Conservation (phyloP, 2,797 vertebrate genomes). For the Muscicapa comitata region DNA sequence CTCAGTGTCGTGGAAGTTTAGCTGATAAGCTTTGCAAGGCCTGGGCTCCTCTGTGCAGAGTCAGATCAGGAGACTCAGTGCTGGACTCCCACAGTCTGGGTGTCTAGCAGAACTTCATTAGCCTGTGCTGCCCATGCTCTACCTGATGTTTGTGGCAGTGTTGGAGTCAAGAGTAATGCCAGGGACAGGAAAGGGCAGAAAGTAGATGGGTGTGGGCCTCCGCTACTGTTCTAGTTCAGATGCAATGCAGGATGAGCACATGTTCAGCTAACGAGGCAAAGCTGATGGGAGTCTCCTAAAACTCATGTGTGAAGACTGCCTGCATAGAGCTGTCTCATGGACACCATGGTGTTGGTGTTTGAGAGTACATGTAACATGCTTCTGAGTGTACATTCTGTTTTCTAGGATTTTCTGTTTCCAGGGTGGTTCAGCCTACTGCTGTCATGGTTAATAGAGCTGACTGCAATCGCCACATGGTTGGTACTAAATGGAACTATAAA, state of each 20-base stretch:
- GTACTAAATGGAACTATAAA: not conserved
- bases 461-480: not conserved
- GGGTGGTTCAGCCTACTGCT: not conserved
- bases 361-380: not conserved
- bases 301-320: not conserved
- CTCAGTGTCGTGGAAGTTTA: not conserved
- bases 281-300: not conserved
- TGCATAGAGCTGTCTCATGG: not conserved
- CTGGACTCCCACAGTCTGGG: not conserved
- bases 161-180: not conserved
- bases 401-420: not conserved
- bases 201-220: not conserved
- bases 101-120: not conserved
- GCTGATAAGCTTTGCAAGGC: not conserved
- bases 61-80: not conserved
- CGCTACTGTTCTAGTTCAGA: not conserved
- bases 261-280: not conserved
- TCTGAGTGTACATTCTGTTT: rapidly evolving
- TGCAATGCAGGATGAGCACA: rapidly evolving
- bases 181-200: not conserved
- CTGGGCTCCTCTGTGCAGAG: rapidly evolving
- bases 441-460: not conserved
- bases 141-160: not conserved
- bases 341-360: not conserved
- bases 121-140: not conserved